phyloP scores from a whole-genome alignment of 2,797 vertebrate genomes.

The Monodelphis domestica region DNA sequence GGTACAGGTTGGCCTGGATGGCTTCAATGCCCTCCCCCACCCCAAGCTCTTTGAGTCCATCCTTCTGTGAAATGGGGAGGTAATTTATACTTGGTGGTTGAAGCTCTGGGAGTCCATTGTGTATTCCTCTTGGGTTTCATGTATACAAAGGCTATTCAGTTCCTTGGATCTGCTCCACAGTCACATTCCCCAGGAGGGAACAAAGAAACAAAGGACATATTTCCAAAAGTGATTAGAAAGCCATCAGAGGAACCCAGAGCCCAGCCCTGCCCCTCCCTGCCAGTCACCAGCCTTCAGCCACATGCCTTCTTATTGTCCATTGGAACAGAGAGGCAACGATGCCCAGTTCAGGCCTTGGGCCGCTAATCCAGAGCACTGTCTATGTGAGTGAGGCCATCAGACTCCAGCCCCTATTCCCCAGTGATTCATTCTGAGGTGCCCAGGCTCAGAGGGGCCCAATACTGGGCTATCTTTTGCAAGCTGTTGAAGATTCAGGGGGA shows the following conservation, averaged over 20 bases:
- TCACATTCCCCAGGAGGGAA: background rate
- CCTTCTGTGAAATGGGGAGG: background rate
- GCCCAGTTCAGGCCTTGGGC: background rate
- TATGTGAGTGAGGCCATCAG: background rate
- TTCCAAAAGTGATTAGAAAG: slow-evolving; percentile 7
- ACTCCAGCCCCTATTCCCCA: background rate
- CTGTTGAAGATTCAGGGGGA: background rate
- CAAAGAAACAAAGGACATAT: background rate
- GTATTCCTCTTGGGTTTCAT: background rate
- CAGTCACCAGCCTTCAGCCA: background rate
- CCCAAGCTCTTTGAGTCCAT: background rate
- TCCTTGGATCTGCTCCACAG: background rate
- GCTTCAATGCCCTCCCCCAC: background rate
- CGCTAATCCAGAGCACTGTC: background rate
- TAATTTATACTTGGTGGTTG: background rate
- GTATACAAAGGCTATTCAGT: background rate
- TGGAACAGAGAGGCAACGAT: background rate
- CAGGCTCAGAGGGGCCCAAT: background rate
- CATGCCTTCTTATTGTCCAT: background rate
- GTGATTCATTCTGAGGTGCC: background rate
- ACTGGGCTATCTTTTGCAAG: background rate
- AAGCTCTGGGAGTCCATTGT: background rate
- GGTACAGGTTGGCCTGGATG: background rate
- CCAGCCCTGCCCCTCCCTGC: background rate
- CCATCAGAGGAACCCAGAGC: background rate